Evolutionary conservation across 2,888 invertebrate species (phyloP).

Genomic region (Cryptophagus acutangulus): DNA sequence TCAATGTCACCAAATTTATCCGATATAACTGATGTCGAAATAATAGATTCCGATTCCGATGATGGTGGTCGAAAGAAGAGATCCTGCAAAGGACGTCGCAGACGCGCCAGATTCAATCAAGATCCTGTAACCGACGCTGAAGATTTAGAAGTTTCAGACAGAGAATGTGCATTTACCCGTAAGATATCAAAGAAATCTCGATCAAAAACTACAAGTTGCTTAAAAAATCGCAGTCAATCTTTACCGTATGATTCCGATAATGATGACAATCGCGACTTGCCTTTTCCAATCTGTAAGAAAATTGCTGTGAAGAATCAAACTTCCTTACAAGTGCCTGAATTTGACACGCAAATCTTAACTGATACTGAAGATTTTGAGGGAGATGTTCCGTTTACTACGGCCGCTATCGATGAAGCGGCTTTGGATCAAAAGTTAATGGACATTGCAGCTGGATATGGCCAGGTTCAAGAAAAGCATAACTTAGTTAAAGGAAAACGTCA

Average conservation of each 20-base stretch:
- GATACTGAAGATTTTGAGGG: slow-evolving; percentile 47
- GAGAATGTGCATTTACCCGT: slow-evolving; percentile 18
- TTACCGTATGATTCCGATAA: slow-evolving; percentile 32
- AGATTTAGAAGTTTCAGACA: slow-evolving; percentile 36
- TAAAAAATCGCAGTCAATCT: slow-evolving; percentile 11
- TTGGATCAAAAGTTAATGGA: slow-evolving; percentile 30
- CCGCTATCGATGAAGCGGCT: slow-evolving; percentile 19
- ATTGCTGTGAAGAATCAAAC: slow-evolving; percentile 25
- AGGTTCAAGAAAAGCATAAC: slow-evolving; percentile 24
- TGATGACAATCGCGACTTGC: slow-evolving; percentile 28
- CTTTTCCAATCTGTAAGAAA: slow-evolving; percentile 32
- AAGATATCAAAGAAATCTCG: background rate
- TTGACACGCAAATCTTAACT: slow-evolving; percentile 35
- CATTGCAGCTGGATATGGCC: slow-evolving; percentile 28
- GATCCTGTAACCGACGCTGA: slow-evolving; percentile 36
- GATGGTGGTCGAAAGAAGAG: slow-evolving; percentile 8
- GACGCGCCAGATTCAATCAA: slow-evolving; percentile 23
- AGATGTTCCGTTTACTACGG: slow-evolving; percentile 37
- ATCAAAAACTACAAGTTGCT: too few relatives aligned
- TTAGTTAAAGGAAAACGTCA: slow-evolving; percentile 12
- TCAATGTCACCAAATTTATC: slow-evolving; percentile 21
- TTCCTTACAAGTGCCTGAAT: slow-evolving; percentile 27
- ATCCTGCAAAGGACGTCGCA: slow-evolving; percentile 23
- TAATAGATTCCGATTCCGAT: slow-evolving; percentile 43
- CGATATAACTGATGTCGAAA: slow-evolving; percentile 43